Evolutionary conservation across 2,113 vertebrate genomes (phyloP).

Genomic region (Coptodon bakossiorum): DNA sequence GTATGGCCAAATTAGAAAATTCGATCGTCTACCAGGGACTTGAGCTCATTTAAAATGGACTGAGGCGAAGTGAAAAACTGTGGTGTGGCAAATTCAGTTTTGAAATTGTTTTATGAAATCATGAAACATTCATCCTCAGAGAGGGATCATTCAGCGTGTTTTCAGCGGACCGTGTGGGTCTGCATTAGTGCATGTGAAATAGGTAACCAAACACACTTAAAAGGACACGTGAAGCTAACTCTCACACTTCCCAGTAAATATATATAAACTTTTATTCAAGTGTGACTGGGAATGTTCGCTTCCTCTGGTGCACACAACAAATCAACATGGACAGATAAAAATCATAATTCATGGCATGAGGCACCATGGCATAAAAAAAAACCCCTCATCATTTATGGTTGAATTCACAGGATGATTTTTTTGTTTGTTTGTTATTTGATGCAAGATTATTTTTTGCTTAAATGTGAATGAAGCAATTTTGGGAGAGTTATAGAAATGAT

Average conservation of each 20-base stretch:
- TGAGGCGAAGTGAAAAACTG: background rate
- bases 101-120: background rate
- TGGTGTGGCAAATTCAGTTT: background rate
- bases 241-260: background rate
- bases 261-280: background rate
- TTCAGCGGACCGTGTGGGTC: background rate
- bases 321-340: background rate
- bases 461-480: background rate
- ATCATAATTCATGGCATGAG: background rate
- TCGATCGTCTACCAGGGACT: background rate
- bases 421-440: background rate
- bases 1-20: background rate
- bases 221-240: background rate
- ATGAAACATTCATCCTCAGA: background rate
- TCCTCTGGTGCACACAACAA: background rate
- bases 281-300: background rate
- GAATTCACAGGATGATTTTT: conserved; percentile 6
- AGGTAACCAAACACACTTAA: background rate
- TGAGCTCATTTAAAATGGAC: background rate
- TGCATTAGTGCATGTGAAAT: background rate
- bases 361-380: background rate
- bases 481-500: background rate
- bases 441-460: background rate
- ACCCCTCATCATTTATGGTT: background rate
- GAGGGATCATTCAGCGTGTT: background rate